A percentile compares a stretch with the other conserved stretches of the same genome.
Conservation (phyloP, 2,113 vertebrate genomes). For the Perca schrenkii region DNA sequence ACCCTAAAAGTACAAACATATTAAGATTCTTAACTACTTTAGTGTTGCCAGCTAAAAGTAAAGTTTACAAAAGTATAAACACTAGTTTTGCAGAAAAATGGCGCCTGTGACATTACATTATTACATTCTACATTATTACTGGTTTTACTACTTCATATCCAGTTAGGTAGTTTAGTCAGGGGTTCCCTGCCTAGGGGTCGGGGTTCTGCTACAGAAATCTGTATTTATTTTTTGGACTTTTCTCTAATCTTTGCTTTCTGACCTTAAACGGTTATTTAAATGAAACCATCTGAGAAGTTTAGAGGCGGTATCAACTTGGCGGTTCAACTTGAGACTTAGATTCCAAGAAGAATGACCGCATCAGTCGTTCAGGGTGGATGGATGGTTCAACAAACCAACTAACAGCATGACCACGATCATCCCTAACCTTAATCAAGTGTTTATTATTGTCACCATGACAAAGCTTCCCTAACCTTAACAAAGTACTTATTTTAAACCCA, state of each 20-base stretch:
- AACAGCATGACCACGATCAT: neutral
- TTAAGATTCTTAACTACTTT: neutral
- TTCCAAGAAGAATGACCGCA: too few relatives aligned
- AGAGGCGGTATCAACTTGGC: too few relatives aligned
- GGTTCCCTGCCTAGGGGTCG: neutral
- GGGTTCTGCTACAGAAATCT: neutral
- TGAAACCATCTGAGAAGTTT: neutral
- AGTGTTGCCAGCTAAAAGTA: neutral
- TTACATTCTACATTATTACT: too few relatives aligned
- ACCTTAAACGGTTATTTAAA: neutral
- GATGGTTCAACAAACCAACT: neutral
- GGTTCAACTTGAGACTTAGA: too few relatives aligned
- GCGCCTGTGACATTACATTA: neutral
- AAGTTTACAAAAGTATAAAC: neutral
- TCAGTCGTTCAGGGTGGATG: too few relatives aligned
- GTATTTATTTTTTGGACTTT: neutral
- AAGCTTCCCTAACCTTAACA: neutral
- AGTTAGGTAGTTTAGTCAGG: neutral
- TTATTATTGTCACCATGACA: neutral
- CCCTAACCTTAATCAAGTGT: neutral
- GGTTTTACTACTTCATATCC: neutral
- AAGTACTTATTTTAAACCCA: neutral
- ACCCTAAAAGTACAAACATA: neutral
- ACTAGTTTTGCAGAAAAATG: neutral
- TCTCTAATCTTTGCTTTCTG: neutral